Evolutionary conservation across 2,888 invertebrate species (phyloP).

Genomic region (Drosophila setosimentum): DNA sequence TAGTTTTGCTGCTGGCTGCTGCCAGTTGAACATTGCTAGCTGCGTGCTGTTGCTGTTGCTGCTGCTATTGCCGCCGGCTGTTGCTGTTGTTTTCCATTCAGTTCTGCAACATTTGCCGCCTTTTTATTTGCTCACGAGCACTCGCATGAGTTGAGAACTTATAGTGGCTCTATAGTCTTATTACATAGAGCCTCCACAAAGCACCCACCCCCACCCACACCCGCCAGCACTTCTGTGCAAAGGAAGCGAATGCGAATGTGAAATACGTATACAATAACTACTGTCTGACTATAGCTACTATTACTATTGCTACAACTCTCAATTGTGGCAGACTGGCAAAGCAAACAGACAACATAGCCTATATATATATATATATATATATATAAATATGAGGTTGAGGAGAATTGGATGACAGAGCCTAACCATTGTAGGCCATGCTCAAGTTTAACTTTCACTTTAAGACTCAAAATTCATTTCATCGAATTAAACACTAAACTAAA

Average conservation of each 20-base stretch:
- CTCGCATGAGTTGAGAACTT: constrained; percentile 43
- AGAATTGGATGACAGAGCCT: neutral
- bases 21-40: constrained; percentile 10
- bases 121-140: constrained; percentile 59
- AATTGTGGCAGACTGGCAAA: constrained; percentile 46
- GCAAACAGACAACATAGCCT: constrained; percentile 1
- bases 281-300: constrained; percentile 1
- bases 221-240: constrained; percentile 43
- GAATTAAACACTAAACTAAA: neutral
- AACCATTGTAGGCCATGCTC: neutral
- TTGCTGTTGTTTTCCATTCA: constrained; percentile 20
- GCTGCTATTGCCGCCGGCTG: neutral
- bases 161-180: constrained; percentile 42
- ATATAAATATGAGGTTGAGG: neutral
- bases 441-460: neutral
- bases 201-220: neutral
- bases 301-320: constrained; percentile 39
- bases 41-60: neutral
- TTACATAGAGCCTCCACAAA: constrained; percentile 20
- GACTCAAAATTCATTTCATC: neutral
- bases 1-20: constrained; percentile 14
- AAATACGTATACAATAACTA: constrained; percentile 5
- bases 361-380: neutral
- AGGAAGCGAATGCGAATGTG: constrained; percentile 41
- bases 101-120: constrained; percentile 66